Evolutionary conservation across 64 coral and sea anemone species (phyloP).

Genomic region (Montipora sp.): DNA sequence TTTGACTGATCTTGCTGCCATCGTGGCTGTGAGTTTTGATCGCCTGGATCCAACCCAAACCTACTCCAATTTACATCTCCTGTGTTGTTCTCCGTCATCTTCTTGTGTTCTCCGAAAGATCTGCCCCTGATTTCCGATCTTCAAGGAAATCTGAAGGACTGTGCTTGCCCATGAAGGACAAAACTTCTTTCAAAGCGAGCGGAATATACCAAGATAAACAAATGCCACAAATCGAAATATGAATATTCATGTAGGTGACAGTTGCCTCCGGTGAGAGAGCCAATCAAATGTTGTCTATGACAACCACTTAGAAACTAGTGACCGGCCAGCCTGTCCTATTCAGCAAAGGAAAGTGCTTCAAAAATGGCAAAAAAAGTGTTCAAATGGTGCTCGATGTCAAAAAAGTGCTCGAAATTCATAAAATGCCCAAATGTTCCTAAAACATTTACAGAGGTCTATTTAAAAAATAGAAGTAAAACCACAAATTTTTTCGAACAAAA

Average conservation of each 20-base stretch:
- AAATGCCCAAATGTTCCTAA: too few relatives aligned
- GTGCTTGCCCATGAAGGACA: conserved; percentile 8
- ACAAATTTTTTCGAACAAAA: too few relatives aligned
- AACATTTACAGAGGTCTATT: too few relatives aligned
- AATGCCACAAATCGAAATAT: not conserved
- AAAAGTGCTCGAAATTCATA: too few relatives aligned
- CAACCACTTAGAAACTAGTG: not conserved
- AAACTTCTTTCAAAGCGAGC: not conserved
- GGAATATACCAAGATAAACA: not conserved
- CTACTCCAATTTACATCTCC: conserved; percentile 58
- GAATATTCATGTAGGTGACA: conserved; percentile 16
- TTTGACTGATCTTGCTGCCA: not conserved
- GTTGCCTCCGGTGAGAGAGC: not conserved
- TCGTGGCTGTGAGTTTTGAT: conserved; percentile 27
- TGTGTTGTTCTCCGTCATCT: conserved; percentile 51
- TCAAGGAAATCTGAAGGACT: not conserved
- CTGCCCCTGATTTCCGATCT: not conserved
- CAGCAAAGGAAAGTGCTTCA: too few relatives aligned
- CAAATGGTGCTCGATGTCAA: too few relatives aligned
- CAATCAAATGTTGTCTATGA: conserved; percentile 46
- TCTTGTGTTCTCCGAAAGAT: not conserved
- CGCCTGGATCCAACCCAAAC: conserved; percentile 71
- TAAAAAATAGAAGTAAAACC: too few relatives aligned
- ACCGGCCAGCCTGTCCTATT: too few relatives aligned
- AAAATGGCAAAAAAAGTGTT: too few relatives aligned